phyloP scores from a whole-genome alignment of 2,888 invertebrate genomes.

The Andrena camellia region DNA sequence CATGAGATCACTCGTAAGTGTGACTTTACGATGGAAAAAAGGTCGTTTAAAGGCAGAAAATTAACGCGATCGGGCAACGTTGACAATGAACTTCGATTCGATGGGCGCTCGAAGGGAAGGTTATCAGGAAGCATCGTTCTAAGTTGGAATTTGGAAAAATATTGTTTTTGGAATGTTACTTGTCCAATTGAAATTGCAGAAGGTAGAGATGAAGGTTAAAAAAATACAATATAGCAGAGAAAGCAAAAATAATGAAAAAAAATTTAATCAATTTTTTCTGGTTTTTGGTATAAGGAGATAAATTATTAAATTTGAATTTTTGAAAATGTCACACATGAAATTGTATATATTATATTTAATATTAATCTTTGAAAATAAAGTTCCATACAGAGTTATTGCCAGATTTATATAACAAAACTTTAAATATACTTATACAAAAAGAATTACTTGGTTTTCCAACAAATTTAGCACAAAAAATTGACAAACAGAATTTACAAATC shows the following conservation, averaged over 20 bases:
- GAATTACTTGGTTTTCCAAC: too few relatives aligned
- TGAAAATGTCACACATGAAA: too few relatives aligned
- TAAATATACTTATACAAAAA: not conserved
- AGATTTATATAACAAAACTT: not conserved
- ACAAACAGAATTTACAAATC: too few relatives aligned
- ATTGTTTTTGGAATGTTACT: not conserved
- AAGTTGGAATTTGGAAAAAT: not conserved
- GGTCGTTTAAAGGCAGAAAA: too few relatives aligned
- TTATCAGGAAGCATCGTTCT: not conserved
- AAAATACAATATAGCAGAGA: not conserved
- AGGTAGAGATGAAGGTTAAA: too few relatives aligned
- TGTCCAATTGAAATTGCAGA: too few relatives aligned
- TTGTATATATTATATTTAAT: not conserved
- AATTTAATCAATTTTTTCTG: not conserved
- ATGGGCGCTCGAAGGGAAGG: not conserved
- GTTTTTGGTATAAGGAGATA: too few relatives aligned
- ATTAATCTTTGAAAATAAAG: not conserved
- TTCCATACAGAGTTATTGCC: not conserved
- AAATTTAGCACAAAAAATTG: too few relatives aligned
- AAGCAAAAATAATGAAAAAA: not conserved
- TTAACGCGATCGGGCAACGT: not conserved
- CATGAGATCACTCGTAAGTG: slow-evolving; percentile 75
- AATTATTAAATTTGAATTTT: too few relatives aligned
- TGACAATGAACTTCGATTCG: slow-evolving; percentile 1
- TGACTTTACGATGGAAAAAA: slow-evolving; percentile 30